Evolutionary conservation across 1,140 invertebrate species (phyloP).

Genomic region (Plutomurus gul): DNA sequence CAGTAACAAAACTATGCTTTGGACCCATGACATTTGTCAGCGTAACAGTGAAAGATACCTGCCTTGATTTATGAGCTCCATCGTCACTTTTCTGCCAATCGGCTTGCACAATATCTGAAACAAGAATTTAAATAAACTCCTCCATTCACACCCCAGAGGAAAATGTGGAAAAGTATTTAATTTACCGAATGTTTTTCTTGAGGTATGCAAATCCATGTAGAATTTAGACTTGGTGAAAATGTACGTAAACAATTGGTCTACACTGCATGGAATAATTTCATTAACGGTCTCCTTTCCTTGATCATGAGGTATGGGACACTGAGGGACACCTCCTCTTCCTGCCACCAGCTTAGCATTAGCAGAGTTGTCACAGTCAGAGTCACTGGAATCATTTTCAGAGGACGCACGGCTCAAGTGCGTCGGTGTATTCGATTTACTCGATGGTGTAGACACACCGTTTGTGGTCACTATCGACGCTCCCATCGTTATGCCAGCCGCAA

Average conservation of each 20-base stretch:
- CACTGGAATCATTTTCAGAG: conserved; percentile 68
- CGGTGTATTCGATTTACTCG: neutral
- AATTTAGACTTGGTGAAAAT: conserved; percentile 92
- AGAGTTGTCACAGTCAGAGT: conserved; percentile 76
- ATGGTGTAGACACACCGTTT: neutral
- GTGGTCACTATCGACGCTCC: conserved; percentile 3
- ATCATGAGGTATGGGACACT: conserved; percentile 70
- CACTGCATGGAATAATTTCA: conserved; percentile 74
- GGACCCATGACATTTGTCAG: conserved; percentile 82
- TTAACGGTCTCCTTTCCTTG: conserved; percentile 71
- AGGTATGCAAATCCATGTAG: conserved; percentile 78
- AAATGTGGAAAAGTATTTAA: neutral
- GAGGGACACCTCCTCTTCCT: conserved; percentile 40
- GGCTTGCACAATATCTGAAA: conserved; percentile 67
- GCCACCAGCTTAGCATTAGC: conserved; percentile 46
- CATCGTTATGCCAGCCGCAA: conserved; percentile 17
- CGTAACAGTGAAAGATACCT: conserved; percentile 77
- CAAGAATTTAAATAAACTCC: conserved; percentile 35
- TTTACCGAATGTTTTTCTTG: conserved; percentile 77
- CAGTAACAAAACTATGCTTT: conserved; percentile 81
- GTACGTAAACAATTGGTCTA: conserved; percentile 88
- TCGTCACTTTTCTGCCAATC: conserved; percentile 73
- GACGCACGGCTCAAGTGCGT: neutral
- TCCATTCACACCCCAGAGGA: too few species aligned
- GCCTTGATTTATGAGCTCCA: conserved; percentile 73